A percentile compares a stretch with the other conserved stretches of the same genome.
These are phyloP conservation scores for Chiloscyllium punctatum DNA, from an alignment of 2,797 vertebrate genomes.

Conservation along the genomic window DNA sequence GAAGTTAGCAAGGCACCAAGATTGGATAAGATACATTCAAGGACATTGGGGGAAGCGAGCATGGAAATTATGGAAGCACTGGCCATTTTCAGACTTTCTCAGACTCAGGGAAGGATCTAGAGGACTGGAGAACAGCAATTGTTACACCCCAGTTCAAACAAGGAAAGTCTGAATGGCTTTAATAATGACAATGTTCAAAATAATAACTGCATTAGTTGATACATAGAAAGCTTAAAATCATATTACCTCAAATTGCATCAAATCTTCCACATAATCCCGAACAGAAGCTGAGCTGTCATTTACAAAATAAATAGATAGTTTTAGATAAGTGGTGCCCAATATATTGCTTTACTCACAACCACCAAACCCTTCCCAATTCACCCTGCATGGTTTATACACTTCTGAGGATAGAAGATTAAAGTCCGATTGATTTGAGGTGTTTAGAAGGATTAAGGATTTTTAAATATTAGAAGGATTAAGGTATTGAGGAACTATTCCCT, in stretches of 20 bases:
- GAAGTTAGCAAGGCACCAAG: no score
- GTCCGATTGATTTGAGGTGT: background rate
- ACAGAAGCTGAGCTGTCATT: background rate
- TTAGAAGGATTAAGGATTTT: background rate
- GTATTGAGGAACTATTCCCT: background rate
- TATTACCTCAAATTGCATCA: constrained; percentile 26
- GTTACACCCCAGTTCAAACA: no score
- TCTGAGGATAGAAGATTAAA: background rate
- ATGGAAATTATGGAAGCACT: no score
- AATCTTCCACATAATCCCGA: constrained; percentile 1
- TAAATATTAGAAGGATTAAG: background rate
- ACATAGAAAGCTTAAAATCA: background rate
- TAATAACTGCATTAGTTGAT: background rate
- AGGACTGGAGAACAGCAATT: no score
- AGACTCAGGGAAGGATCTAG: no score
- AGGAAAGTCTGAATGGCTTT: no score
- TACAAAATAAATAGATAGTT: background rate
- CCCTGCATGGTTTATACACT: background rate
- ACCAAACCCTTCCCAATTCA: background rate
- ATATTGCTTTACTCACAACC: background rate
- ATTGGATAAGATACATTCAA: no score
- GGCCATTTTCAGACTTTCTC: no score
- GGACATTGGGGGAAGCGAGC: no score
- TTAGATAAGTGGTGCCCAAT: background rate
- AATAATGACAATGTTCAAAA: no score